Evolutionary conservation across 2,113 vertebrate genomes (phyloP), one percentile per base, ranked within the genome.

Genomic region (Labeo catla): DNA sequence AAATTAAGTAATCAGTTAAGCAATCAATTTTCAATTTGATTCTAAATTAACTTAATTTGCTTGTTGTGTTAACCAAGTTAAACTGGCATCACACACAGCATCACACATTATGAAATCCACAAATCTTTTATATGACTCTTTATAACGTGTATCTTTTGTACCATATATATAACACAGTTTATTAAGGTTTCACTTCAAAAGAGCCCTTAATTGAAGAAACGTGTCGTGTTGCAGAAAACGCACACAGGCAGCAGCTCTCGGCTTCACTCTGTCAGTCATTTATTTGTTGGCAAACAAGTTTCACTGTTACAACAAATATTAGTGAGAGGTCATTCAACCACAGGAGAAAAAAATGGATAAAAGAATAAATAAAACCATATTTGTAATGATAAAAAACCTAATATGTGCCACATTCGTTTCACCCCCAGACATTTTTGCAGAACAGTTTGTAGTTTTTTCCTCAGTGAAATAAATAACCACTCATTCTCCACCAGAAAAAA

Each of bases 251-350:
- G 73, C 61, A 52, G 36, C 36, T 34, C 16, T 45, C 59, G 6
- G 54, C 94, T 95, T 96, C 94, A 96, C 96, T 96, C 81, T 95
- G 96, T 96, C 96, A 95, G 95, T 95, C 94, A 96, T 98, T 98
- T 97, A 97, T 97, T 97, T 97, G 96, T 97, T 96, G 96, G 96
- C 95, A 97, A 97, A 98, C 96, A 97, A 96, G 94, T 96, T 96
- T 96, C 96, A 98, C 97, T 96, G 96, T 96, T 96, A 98, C 97
- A 98, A 98, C 97, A 97, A 96, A 96, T 97, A 97, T 97, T 96
- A 96, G 95, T 97, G 95, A 97, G 96, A 96, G 95, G 95, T 96
- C 95, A 95, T 96, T 96, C 19, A 96, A 96, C 94, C 95, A 59
- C 91, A 96, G 97, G 93, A 97, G 96, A 85, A 78, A 39, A 94